Base-by-base conservation (phyloP, 2,797 vertebrate genomes). In the Lagodon rhomboides region DNA sequence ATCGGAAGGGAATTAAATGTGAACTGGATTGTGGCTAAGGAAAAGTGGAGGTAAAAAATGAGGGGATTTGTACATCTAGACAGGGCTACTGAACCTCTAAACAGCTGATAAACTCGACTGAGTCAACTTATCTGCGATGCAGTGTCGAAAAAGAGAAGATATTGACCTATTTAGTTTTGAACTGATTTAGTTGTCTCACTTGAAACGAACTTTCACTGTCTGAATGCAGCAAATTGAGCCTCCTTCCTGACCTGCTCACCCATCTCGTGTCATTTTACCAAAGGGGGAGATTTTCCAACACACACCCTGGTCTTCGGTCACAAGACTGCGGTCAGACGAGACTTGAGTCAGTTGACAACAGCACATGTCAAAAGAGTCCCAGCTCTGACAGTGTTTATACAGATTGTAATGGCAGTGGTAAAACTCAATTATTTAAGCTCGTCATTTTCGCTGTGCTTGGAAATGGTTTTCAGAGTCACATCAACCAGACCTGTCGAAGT, bases 361-460 rank as follows among this genome's bases (percentile, higher is more conserved):
- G 53, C 34, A 25, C 47, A 25, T n/a, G 23, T 44, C 59, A 30
- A 0, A n/a, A 47, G 13, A 60, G 9, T 23, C 41, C 61, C 44
- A 44, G 9, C 9, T 30, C 38, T 49, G 17, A 58, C 44, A 5
- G 2, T 47, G 43, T 23, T 71, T 59, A 12, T 23, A 55, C 54
- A 49, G 18, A 70, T n/a, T 25, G 18, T 20, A 69, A 73, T 12
- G 25, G 34, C 1, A 10, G 50, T 12, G 17, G 56, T 60, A 43
- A 60, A 63, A 53, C 25, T 43, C 47, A 46, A 62, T 25, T 68
- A 77, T 77, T 67, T 59, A 17, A 41, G 27, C 41, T 47, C 54
- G 58, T 81, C 84, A 27, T 73, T 76, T 77, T 77, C 63, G 55
- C 53, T 41, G 6, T 43, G n/a, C 61, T 49, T 11, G 51, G 20